A percentile compares a stretch with the other conserved stretches of the same genome.
These are phyloP conservation scores for Aspidapion aeneum DNA, from an alignment of 2,888 invertebrate species.

Conservation along the genomic window DNA sequence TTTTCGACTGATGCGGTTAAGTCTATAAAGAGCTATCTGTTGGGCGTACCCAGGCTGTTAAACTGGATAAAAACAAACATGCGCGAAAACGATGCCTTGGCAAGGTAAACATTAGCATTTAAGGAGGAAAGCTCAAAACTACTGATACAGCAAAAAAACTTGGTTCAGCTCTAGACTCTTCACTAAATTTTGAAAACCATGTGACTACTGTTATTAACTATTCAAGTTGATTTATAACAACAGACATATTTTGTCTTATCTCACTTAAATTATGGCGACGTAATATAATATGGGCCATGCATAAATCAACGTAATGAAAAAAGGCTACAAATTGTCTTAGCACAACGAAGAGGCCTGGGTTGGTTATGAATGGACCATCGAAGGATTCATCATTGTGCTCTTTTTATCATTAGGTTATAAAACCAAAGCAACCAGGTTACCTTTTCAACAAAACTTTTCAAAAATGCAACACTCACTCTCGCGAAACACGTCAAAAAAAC, in stretches of 20 bases:
- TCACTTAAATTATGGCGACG: neutral
- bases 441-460: neutral
- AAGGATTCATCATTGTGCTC: neutral
- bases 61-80: neutral
- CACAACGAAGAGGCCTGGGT: neutral
- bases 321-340: neutral
- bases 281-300: neutral
- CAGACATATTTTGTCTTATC: too few species aligned
- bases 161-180: neutral
- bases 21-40: neutral
- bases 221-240: neutral
- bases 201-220: neutral
- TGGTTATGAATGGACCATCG: neutral
- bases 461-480: neutral
- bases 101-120: neutral
- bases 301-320: neutral
- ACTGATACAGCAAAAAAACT: neutral
- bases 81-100: too few species aligned
- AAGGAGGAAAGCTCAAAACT: neutral
- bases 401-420: neutral
- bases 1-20: neutral
- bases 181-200: neutral
- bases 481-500: neutral
- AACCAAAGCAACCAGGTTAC: neutral
- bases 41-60: neutral